Conservation (phyloP, 64 coral and sea anemone species). For the Pocillopora verrucosa region DNA sequence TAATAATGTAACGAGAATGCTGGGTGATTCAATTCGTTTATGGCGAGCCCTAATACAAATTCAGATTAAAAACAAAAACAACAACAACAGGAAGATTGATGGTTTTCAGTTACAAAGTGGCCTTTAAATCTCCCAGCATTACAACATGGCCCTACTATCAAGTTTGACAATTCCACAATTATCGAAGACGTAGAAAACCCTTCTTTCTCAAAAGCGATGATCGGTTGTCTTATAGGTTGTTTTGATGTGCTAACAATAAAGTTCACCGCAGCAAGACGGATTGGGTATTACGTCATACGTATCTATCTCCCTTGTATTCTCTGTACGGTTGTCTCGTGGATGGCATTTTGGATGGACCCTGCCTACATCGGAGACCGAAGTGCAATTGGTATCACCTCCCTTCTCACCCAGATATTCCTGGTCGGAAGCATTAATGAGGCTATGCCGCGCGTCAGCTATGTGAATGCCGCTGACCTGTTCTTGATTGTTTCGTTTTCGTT, state of each 20-base stretch:
- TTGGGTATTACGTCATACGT: conserved; percentile 36
- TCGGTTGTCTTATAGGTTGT: conserved; percentile 6
- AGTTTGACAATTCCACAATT: no score
- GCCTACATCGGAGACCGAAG: conserved; percentile 42
- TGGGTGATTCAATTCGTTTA: no score
- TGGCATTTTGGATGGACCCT: conserved; percentile 42
- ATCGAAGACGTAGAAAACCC: no score
- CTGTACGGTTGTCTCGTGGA: conserved; percentile 51
- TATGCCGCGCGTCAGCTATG: conserved; percentile 50
- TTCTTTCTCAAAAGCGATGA: neutral
- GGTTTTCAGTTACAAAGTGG: no score
- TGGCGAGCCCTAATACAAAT: no score
- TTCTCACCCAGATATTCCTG: conserved; percentile 30
- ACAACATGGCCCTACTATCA: no score
- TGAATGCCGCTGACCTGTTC: conserved; percentile 49
- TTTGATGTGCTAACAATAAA: conserved; percentile 32
- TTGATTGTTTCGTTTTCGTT: conserved; percentile 52
- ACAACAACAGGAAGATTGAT: no score
- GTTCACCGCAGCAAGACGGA: conserved; percentile 23
- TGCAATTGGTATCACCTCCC: conserved; percentile 29
- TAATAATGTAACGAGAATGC: no score
- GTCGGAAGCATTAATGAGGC: conserved; percentile 27
- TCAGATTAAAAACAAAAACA: no score
- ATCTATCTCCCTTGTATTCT: conserved; percentile 49
- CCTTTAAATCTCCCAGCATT: no score